Evolutionary conservation across 2,888 invertebrate genomes (phyloP).

Genomic region (Diarsia dahlii): DNA sequence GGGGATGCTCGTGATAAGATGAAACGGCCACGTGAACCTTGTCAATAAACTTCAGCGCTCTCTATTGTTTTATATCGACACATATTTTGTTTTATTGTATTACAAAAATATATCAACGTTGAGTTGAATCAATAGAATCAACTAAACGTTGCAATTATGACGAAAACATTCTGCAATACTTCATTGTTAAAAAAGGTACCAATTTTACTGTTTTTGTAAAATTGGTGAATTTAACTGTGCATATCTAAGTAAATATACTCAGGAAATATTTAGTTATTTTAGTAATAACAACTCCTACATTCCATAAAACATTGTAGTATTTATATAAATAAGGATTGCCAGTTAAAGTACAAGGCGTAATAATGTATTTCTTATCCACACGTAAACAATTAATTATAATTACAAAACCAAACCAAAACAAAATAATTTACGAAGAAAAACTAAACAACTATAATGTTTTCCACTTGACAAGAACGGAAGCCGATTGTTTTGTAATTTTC

Average conservation of each 20-base stretch:
- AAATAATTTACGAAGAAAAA: constrained; percentile 38
- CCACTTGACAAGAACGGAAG: constrained; percentile 69
- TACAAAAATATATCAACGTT: not conserved
- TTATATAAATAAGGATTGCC: constrained; percentile 18
- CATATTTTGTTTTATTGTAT: constrained; percentile 16
- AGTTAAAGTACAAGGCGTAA: constrained; percentile 2
- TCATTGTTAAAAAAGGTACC: not conserved
- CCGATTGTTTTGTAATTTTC: constrained; percentile 74
- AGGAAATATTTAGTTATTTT: not conserved
- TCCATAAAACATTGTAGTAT: not conserved
- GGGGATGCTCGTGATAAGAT: constrained; percentile 73
- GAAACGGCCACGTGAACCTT: constrained; percentile 77
- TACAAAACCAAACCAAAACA: constrained; percentile 45
- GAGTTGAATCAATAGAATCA: constrained; percentile 1
- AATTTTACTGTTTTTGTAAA: too few species aligned
- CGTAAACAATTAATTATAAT: constrained; percentile 3
- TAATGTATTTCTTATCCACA: constrained; percentile 38
- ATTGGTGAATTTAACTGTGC: not conserved
- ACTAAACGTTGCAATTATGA: not conserved
- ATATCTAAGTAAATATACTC: not conserved
- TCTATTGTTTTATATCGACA: constrained; percentile 24
- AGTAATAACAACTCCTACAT: not conserved
- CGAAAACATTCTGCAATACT: not conserved
- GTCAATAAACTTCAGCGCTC: constrained; percentile 71
- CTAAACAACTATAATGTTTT: constrained; percentile 49